Conservation (phyloP, 2,888 invertebrate genomes). For the Coronaproctus castanopsis region DNA sequence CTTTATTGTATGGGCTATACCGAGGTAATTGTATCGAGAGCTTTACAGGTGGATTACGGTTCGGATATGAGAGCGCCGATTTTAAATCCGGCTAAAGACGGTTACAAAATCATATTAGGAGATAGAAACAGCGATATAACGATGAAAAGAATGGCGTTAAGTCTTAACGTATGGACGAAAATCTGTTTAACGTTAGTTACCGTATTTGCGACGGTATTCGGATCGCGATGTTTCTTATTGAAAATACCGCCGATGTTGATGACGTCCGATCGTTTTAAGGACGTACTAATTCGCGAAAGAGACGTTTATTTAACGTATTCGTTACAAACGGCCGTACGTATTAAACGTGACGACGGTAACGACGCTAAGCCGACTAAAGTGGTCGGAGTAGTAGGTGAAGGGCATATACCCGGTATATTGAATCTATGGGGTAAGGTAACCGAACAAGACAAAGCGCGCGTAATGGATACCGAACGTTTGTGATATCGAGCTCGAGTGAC, state of each 20-base stretch:
- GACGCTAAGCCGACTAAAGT: neutral
- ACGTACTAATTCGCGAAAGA: slow-evolving; percentile 9
- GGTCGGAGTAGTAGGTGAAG: slow-evolving; percentile 9
- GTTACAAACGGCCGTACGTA: slow-evolving; percentile 8
- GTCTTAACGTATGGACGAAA: slow-evolving; percentile 7
- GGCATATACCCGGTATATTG: slow-evolving; percentile 10
- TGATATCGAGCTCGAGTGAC: neutral
- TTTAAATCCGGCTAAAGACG: slow-evolving; percentile 11
- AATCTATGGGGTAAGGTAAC: slow-evolving; percentile 4
- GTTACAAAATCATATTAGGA: slow-evolving; percentile 14
- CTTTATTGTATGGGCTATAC: slow-evolving; percentile 12
- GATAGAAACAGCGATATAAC: slow-evolving; percentile 10
- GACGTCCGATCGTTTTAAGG: slow-evolving; percentile 6
- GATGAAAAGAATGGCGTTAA: slow-evolving; percentile 11
- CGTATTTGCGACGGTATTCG: slow-evolving; percentile 8
- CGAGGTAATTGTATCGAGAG: slow-evolving; percentile 9
- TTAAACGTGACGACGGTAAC: slow-evolving; percentile 1
- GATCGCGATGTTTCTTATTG: slow-evolving; percentile 7
- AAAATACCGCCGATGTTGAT: slow-evolving; percentile 10
- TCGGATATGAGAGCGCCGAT: slow-evolving; percentile 8
- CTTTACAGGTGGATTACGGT: slow-evolving; percentile 11
- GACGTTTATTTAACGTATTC: slow-evolving; percentile 12
- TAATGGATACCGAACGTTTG: slow-evolving; percentile 7
- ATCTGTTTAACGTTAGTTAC: slow-evolving; percentile 8
- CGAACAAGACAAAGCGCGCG: slow-evolving; percentile 2